These are phyloP conservation scores for Chironex yamaguchii DNA, from an alignment of 30 jellyfish, hydroid and myxozoan species.

Conservation along the genomic window DNA sequence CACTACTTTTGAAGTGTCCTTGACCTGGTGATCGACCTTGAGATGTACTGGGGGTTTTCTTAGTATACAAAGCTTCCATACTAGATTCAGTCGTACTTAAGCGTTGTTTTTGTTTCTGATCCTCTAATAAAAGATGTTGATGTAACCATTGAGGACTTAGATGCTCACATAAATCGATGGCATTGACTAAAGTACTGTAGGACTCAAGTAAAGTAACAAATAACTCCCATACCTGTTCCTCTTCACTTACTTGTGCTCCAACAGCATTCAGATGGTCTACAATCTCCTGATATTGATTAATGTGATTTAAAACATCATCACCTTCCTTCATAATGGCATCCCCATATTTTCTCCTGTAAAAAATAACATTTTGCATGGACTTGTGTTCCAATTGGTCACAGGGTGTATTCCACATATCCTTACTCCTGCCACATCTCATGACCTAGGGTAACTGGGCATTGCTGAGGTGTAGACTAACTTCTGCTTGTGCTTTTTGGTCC, in stretches of 20 bases:
- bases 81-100: neutral
- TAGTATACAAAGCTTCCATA: neutral
- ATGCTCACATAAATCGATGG: neutral
- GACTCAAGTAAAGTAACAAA: neutral
- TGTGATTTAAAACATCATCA: neutral
- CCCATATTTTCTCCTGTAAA: neutral
- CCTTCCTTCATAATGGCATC: neutral
- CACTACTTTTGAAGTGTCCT: neutral
- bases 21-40: neutral
- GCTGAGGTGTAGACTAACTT: no score
- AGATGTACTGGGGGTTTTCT: neutral
- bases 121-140: neutral
- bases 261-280: neutral
- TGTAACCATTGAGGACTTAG: neutral
- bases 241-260: neutral
- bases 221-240: neutral
- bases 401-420: neutral
- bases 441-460: no score
- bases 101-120: neutral
- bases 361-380: neutral
- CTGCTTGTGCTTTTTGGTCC: no score
- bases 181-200: neutral
- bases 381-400: neutral
- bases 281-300: neutral
- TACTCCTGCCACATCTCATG: no score